phyloP scores from a whole-genome alignment of 2,797 vertebrate species.

The Delichon dasypus region DNA sequence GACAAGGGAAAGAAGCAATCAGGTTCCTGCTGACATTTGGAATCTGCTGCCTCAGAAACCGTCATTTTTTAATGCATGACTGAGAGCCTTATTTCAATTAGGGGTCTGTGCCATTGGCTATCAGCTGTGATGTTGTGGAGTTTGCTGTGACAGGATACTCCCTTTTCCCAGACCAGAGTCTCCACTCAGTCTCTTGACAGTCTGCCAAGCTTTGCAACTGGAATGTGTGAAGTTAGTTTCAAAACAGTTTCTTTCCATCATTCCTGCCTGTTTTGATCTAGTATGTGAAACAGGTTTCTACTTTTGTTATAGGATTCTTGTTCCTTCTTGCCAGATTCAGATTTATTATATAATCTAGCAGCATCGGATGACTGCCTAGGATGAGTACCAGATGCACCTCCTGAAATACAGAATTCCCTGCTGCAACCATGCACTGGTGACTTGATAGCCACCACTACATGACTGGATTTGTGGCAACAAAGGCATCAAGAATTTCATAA shows the following conservation, averaged over 20 bases:
- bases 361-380: neutral
- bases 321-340: slow-evolving; percentile 25
- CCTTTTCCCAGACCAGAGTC: slow-evolving; percentile 61
- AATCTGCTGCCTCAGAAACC: neutral
- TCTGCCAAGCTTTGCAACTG: slow-evolving; percentile 58
- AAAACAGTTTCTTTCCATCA: slow-evolving; percentile 57
- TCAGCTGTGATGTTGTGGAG: slow-evolving; percentile 44
- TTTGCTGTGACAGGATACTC: slow-evolving; percentile 48
- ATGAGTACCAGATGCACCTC: slow-evolving; percentile 15
- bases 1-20: neutral
- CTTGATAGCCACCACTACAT: neutral
- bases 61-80: neutral
- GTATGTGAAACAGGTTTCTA: slow-evolving; percentile 54
- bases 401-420: neutral
- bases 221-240: slow-evolving; percentile 64
- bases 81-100: slow-evolving; percentile 30
- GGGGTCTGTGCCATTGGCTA: slow-evolving; percentile 28
- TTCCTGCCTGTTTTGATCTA: slow-evolving; percentile 46
- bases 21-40: slow-evolving; percentile 21
- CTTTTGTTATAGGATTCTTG: slow-evolving; percentile 25
- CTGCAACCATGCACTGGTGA: neutral
- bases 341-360: neutral
- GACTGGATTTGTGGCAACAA: neutral
- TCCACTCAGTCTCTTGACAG: slow-evolving; percentile 63
- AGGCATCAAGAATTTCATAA: neutral